Base-by-base conservation (phyloP, 2,888 invertebrate species). In the Plemyria rubiginata region DNA sequence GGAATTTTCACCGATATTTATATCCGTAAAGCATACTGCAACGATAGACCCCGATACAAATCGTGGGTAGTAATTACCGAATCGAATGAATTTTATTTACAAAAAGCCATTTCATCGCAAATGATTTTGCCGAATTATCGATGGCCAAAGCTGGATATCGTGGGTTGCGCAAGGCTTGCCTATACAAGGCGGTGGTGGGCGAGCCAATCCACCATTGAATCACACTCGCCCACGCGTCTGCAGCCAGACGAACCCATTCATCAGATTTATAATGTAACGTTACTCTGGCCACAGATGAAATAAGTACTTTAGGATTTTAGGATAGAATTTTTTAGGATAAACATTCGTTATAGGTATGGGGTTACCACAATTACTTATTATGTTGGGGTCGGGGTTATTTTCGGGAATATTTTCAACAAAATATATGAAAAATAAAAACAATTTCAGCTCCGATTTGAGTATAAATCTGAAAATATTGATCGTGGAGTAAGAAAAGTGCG, bases 181-280 rank as follows among this genome's bases (percentile, higher is more conserved):
- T 80, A 79, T 84, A 76, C 62, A 80, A 66, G 81, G 81, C 66
- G 62, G 63, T 74, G 68, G 87, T 82, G 82, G 86, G 86, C 80
- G 82, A 79, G 68, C 62, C 56, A 41, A 55, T 69, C 67, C 72
- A 77, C 72, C 79, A 82, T 85, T 86, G 86, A 88, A 83, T 88
- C 88, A 87, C 72, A 87, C 72, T 80, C 88, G 78, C 88, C 88
- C 85, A 88, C 88, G 64, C 65, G 74, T 77, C 74, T 83, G 80
- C 85, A 84, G 75, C 78, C 72, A 77, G 74, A 77, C 78, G 74
- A 75, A 70, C 59, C 54, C 64, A 77, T 79, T 78, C 70, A 77
- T 78, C 74, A 70, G 56, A 63, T 66, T 63, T 66, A 66, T 38
- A 62, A 71, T 54, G 54, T 69, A 64, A 54, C 65, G 61, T 67